Evolutionary conservation across 2,113 vertebrate genomes (phyloP).

Genomic region (Aythya baeri): DNA sequence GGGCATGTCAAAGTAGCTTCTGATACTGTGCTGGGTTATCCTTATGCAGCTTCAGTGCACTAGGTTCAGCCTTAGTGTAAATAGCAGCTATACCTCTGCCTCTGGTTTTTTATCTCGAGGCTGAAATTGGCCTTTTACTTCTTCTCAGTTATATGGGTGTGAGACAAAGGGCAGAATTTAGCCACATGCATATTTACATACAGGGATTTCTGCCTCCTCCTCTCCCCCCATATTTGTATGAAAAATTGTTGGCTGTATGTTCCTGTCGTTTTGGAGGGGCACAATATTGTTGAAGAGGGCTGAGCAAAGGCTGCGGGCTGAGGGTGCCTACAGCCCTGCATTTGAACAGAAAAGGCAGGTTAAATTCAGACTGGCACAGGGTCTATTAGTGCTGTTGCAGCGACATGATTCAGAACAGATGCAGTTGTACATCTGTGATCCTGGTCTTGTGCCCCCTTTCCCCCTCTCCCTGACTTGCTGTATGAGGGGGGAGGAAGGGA

Average conservation of each 20-base stretch:
- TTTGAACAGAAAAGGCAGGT: neutral
- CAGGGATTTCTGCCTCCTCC: neutral
- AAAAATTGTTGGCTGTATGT: neutral
- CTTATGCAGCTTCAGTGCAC: neutral
- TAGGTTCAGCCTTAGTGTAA: neutral
- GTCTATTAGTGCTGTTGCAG: neutral
- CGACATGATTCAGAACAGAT: neutral
- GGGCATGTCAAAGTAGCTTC: neutral
- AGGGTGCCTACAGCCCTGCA: neutral
- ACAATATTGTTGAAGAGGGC: neutral
- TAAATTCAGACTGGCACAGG: neutral
- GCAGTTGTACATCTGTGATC: fast-evolving
- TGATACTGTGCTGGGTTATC: neutral
- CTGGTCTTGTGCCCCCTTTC: neutral
- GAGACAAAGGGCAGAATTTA: neutral
- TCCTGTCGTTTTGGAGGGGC: neutral
- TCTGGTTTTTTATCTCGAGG: neutral
- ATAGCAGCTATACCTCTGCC: neutral
- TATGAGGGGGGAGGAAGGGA: fast-evolving
- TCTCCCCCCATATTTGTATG: neutral
- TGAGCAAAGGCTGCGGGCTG: neutral
- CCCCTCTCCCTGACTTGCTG: too few relatives aligned
- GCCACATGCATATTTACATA: neutral
- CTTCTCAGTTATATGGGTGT: neutral
- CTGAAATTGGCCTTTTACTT: neutral